These are phyloP conservation scores for Ruditapes philippinarum DNA, from an alignment of 1,140 invertebrate species.

Conservation along the genomic window DNA sequence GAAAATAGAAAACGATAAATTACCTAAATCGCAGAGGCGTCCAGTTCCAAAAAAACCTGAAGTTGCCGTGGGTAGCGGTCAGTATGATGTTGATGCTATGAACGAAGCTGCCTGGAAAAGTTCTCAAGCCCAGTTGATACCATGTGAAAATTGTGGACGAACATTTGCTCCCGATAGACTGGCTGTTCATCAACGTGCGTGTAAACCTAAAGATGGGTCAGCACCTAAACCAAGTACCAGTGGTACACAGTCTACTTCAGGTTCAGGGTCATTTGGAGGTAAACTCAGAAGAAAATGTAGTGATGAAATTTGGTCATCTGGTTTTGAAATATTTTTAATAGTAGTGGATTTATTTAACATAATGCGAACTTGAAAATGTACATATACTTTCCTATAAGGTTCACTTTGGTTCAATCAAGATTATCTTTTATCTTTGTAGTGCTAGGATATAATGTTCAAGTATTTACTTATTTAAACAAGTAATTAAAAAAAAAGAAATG, in stretches of 20 bases:
- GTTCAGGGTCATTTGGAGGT: slow-evolving; percentile 14
- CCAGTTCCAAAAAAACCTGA: slow-evolving; percentile 90
- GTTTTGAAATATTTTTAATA: no score
- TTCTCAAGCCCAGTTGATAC: slow-evolving; percentile 88
- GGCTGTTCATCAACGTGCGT: slow-evolving; percentile 90
- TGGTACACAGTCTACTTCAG: neutral
- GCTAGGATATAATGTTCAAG: no score
- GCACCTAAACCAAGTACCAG: slow-evolving; percentile 10
- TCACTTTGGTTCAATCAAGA: no score
- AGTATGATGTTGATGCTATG: slow-evolving; percentile 81
- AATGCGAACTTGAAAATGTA: no score
- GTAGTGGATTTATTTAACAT: no score
- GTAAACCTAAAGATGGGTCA: slow-evolving; percentile 85
- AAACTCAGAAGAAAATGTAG: neutral
- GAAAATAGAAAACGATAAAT: slow-evolving; percentile 90
- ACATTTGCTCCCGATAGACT: slow-evolving; percentile 91
- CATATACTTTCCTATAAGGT: no score
- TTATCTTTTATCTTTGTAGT: no score
- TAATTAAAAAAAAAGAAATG: no score
- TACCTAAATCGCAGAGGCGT: slow-evolving; percentile 89
- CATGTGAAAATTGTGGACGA: slow-evolving; percentile 90
- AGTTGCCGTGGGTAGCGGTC: slow-evolving; percentile 73
- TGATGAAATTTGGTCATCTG: no score
- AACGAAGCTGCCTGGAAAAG: slow-evolving; percentile 86
- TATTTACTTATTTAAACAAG: no score